Percentiles rank a stretch among this genome's conserved stretches.
These are phyloP conservation scores for Chelon labrosus DNA, from an alignment of 2,797 vertebrate genomes.

Conservation along the genomic window DNA sequence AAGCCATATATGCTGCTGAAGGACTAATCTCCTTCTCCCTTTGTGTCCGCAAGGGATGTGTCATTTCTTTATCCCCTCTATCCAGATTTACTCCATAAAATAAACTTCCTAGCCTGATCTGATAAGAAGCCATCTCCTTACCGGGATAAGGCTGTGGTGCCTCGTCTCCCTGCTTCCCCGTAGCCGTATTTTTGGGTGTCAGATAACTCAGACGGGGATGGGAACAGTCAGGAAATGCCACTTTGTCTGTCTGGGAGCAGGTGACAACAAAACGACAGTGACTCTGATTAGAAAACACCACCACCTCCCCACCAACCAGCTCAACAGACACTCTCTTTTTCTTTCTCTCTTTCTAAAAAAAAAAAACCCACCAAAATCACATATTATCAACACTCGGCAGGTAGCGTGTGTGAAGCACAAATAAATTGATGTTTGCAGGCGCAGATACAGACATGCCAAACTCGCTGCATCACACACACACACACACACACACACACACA, in stretches of 20 bases:
- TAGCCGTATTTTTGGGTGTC: slow-evolving; percentile 81
- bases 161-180: slow-evolving; percentile 71
- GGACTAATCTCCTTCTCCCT: slow-evolving; percentile 84
- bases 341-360: slow-evolving; percentile 45
- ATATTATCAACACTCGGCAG: slow-evolving; percentile 67
- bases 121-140: slow-evolving; percentile 85
- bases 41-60: slow-evolving; percentile 85
- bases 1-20: slow-evolving; percentile 86
- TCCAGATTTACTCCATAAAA: slow-evolving; percentile 86
- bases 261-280: slow-evolving; percentile 83
- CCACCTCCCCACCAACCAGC: slow-evolving; percentile 21
- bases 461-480: slow-evolving; percentile 25
- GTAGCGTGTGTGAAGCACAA: slow-evolving; percentile 42
- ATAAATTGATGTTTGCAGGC: slow-evolving; percentile 62
- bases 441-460: slow-evolving; percentile 18
- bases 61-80: slow-evolving; percentile 86
- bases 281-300: slow-evolving; percentile 82
- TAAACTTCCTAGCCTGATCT: slow-evolving; percentile 85
- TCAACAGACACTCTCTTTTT: slow-evolving; percentile 36
- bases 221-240: slow-evolving; percentile 84
- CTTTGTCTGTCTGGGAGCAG: slow-evolving; percentile 81
- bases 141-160: slow-evolving; percentile 78
- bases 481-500: slow-evolving; percentile 29
- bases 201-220: slow-evolving; percentile 81
- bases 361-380: slow-evolving; percentile 49